A percentile compares a stretch with the other conserved stretches of the same genome.
phyloP scores from a whole-genome alignment of 2,888 invertebrate genomes.

The Heterodera filipjevi region DNA sequence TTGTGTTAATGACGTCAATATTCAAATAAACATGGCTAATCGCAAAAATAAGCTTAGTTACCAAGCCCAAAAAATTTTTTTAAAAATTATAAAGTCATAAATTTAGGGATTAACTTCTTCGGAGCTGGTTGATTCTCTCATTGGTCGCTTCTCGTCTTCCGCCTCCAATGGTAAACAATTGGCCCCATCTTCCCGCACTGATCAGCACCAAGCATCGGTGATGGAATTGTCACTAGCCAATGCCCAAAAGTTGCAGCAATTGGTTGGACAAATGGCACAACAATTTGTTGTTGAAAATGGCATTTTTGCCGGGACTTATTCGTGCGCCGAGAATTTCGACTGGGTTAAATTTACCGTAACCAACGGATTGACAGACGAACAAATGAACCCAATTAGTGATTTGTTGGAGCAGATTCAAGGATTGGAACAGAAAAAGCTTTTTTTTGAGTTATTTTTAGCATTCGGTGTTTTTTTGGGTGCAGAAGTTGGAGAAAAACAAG shows the following conservation, averaged over 20 bases:
- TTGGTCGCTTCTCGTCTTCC: no score
- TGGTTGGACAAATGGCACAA: neutral
- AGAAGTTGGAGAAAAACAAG: no score
- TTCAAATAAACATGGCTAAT: no score
- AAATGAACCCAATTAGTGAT: neutral
- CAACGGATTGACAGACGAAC: neutral
- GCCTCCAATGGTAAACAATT: no score
- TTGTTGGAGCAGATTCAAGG: neutral
- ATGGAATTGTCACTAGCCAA: neutral
- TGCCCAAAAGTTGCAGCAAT: neutral
- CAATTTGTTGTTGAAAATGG: neutral
- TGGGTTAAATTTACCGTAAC: neutral
- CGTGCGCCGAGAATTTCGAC: neutral
- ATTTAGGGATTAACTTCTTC: no score
- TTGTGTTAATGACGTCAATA: no score
- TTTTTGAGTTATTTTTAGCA: neutral
- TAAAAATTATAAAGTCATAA: no score
- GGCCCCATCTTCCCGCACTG: no score
- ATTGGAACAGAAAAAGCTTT: neutral
- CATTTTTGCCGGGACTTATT: neutral
- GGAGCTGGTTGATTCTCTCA: no score
- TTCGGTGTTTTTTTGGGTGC: neutral
- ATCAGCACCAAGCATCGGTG: no score
- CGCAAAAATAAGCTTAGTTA: no score
- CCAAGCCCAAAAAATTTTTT: no score